Base-by-base conservation (phyloP, 2,797 vertebrate species). In the Sebastes elongatus region DNA sequence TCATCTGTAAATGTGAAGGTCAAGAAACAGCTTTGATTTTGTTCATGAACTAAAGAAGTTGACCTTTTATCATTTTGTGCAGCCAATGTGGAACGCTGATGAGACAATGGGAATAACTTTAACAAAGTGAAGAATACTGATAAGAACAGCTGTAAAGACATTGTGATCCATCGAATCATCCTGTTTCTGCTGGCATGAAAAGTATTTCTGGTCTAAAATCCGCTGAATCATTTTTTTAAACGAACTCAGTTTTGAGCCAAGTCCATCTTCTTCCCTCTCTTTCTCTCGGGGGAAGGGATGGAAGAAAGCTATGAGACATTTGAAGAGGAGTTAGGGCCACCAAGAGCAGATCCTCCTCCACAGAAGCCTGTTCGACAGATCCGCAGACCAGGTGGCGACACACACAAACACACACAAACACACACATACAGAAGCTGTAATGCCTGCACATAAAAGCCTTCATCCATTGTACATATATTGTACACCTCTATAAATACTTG, bases 281-380 rank as follows among this genome's bases (percentile, higher is more conserved):
- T 59, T 38, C n/a, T 11, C 22, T 68, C 61, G 80, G 90, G 46
- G 76, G 23, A 62, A 85, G 75, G 53, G 78, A 95, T 95, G 95
- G 95, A 95, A 53, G 92, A 95, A 73, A 94, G 94, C 64, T 96
- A 94, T 86, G 95, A 96, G 89, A 96, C 94, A 80, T 95, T 96
- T 91, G 95, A 95, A 68, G 95, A 95, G 80, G 95, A 96, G 86
- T 93, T 96, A 32, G 80, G 92, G 80, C 83, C 90, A 75, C 62
- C 89, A 49, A 90, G 91, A 76, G 84, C 86, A 87, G 93, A 94
- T 70, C 84, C 82, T 86, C 87, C 91, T 83, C 94, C 91, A 67
- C 92, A 85, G 35, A 96, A 93, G 84, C 88, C 93, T 80, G 75
- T 88, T 90, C 89, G 92, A 89, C 94, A 93, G 75, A 88, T 82